Conservation (phyloP, 2,797 vertebrate genomes). For the Amblyopsis hoosieri region DNA sequence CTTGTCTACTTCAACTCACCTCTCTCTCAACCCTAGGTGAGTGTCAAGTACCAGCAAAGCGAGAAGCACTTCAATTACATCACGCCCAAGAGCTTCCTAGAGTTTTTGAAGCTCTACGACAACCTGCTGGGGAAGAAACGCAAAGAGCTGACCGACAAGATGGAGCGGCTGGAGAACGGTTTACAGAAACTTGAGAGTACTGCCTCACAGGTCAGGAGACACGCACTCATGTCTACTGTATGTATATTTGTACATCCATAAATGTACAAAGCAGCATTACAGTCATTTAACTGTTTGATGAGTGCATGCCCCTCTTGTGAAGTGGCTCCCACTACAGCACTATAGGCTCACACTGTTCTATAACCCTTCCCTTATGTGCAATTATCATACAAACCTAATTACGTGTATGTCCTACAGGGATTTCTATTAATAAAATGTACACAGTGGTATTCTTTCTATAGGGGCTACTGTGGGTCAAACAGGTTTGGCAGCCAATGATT, state of each 20-base stretch:
- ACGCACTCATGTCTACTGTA: too few relatives aligned
- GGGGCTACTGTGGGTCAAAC: too few relatives aligned
- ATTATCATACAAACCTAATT: too few relatives aligned
- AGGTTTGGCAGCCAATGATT: neutral
- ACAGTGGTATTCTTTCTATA: too few relatives aligned
- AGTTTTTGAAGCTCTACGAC: conserved; percentile 81
- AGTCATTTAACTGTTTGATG: too few relatives aligned
- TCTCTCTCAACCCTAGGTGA: conserved; percentile 57
- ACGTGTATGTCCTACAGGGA: too few relatives aligned
- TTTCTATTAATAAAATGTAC: too few relatives aligned
- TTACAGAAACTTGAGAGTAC: conserved; percentile 76
- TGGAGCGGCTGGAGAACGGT: conserved; percentile 78
- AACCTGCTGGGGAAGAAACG: conserved; percentile 77
- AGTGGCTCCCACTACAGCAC: too few relatives aligned
- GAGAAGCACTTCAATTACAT: conserved; percentile 86
- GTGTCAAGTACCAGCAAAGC: conserved; percentile 83
- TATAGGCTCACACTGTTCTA: too few relatives aligned
- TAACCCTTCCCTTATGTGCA: too few relatives aligned
- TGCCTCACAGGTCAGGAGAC: conserved; percentile 57
- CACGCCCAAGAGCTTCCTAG: conserved; percentile 86
- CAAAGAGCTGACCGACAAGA: conserved; percentile 76
- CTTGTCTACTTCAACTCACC: neutral
- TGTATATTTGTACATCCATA: neutral
- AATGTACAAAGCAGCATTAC: too few relatives aligned
- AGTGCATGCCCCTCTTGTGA: too few relatives aligned